Conservation (phyloP, 2,113 vertebrate genomes). For the Scytalopus superciliaris region DNA sequence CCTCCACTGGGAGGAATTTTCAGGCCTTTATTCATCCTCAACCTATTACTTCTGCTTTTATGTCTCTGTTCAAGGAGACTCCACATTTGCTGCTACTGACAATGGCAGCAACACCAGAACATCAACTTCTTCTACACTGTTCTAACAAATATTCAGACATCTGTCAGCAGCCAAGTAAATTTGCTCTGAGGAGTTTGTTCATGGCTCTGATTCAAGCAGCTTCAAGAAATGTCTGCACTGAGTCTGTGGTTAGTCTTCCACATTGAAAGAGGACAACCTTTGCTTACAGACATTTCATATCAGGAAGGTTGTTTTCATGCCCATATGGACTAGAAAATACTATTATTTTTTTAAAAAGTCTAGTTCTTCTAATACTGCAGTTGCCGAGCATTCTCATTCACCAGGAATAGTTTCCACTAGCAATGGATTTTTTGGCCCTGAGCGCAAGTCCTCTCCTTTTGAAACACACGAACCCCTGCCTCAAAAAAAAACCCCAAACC, state of each 20-base stretch:
- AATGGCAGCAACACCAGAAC: neutral
- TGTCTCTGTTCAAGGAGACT: neutral
- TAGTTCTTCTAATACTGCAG: neutral
- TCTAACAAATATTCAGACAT: neutral
- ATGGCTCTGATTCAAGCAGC: neutral
- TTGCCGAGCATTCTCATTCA: neutral
- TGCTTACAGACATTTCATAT: neutral
- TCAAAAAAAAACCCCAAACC: neutral
- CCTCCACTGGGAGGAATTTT: neutral
- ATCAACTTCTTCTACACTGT: neutral
- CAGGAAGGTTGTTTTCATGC: neutral
- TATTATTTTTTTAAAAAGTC: neutral
- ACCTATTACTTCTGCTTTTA: neutral
- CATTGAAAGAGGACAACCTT: rapidly evolving
- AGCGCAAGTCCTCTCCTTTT: neutral
- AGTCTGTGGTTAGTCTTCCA: neutral
- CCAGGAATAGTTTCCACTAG: neutral
- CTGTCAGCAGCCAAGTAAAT: neutral
- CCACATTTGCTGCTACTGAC: neutral
- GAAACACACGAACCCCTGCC: neutral
- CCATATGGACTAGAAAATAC: neutral
- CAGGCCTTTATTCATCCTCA: neutral
- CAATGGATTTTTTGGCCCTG: neutral
- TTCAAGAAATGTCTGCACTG: neutral
- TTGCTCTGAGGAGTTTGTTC: neutral